Base-by-base conservation (phyloP, 2,113 vertebrate genomes). In the Atherinomorus stipes region DNA sequence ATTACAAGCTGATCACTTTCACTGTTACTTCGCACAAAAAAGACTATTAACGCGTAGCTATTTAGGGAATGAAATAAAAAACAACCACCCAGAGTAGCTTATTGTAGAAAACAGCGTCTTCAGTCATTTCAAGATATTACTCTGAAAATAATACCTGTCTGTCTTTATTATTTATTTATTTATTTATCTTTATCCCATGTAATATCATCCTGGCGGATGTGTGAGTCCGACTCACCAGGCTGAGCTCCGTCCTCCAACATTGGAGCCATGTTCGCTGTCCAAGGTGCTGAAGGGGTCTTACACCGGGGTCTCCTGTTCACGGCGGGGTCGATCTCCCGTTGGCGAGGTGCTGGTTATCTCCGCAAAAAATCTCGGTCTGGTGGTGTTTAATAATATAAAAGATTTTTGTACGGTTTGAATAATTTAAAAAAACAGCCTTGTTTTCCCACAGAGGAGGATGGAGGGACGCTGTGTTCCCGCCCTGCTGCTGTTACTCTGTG, bases 251-350 rank as follows among this genome's bases (percentile, higher is more conserved):
- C 94, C 84, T 85, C 88, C 25, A 91, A 49, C 72, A 95, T 92
- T 42, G 97, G 97, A 93, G 97, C 96, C 97, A 99, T 98, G 89
- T 81, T 88, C 63, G 79, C 91, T 96, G 90, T 92, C 96, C 94
- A 47, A 90, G 93, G 95, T 93, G 72, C 96, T 95, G 96, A 94
- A 91, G 65, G 37, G 47, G 18, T 74, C 63, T 58, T 11, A 28
- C 66, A 11, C 42, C 11, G 19, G 38, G 38, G 50, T 53, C 28
- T 68, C 50, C n/a, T 52, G 16, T 50, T 64, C 18, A 10, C 6
- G 4, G n/a, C 11, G 26, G 34, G 25, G 8, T 31, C 42, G 16
- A 9, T 53, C 49, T 73, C 63, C 64, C 26, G 70, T 4, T 40
- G 56, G 21, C 40, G 16, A 53, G 18, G 25, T 8, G 18, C 19